These are phyloP conservation scores for Scopus umbretta DNA, from an alignment of 2,113 vertebrate species.

Conservation along the genomic window DNA sequence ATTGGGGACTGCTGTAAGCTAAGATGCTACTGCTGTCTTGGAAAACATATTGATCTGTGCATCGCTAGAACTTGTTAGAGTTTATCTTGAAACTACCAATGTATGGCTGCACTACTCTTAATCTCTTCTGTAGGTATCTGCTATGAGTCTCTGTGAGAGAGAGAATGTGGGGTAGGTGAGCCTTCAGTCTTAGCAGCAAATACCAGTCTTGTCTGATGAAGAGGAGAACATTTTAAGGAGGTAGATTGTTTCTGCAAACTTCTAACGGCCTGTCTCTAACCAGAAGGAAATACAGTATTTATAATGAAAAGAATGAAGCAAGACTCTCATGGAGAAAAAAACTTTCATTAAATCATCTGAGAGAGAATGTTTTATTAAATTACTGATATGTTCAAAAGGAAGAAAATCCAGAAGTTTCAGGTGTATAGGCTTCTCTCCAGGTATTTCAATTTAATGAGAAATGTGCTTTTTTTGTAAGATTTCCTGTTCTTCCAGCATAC, in stretches of 20 bases:
- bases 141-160: not conserved
- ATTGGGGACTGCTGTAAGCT: not conserved
- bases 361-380: not conserved
- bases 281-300: not conserved
- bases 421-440: not conserved
- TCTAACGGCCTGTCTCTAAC: not conserved
- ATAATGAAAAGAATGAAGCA: not conserved
- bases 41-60: not conserved
- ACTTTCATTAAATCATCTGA: not conserved
- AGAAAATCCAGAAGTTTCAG: not conserved
- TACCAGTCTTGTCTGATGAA: not conserved
- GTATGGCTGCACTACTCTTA: not conserved
- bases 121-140: not conserved
- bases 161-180: not conserved
- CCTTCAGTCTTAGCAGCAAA: not conserved
- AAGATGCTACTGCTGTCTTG: not conserved
- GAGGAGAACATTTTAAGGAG: not conserved
- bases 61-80: not conserved
- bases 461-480: not conserved
- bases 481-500: not conserved
- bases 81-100: not conserved
- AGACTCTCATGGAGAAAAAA: not conserved
- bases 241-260: not conserved
- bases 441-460: not conserved
- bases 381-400: not conserved